Evolutionary conservation across 2,113 vertebrate species (phyloP), one percentile per base, ranked within the genome.

Genomic region (Tautogolabrus adspersus): DNA sequence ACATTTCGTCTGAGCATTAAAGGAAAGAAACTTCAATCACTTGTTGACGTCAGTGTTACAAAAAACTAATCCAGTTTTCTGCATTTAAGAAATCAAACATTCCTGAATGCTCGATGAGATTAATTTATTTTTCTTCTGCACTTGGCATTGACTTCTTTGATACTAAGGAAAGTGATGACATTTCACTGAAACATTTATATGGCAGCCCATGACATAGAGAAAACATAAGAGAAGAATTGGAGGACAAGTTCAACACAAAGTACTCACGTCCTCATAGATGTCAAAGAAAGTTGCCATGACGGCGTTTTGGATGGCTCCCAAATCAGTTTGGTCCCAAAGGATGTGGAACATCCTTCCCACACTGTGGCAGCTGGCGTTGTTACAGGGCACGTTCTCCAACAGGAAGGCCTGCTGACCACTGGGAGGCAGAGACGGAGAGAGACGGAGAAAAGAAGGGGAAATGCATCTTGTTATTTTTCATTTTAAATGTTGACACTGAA

Each of bases 211-310:
- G 30, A 6, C 30, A 6, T 3, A 34, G 30, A 34, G 30, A 8
- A 49, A 18, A 52, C 19, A 21, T 21, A 9, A 21, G 8, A 52
- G 9, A 52, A 19, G 57, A 51, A 6, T 21, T 34, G 23, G 52
- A n/a, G 19, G 70, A 46, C 15, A 40, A 44, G 42, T 10, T 72
- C 34, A 52, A 55, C 13, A 26, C 44, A 61, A 16, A 71, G 58
- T 76, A 97, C 98, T 98, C 79, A 99, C 98, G 2, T 99, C 98
- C 92, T 99, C 98, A 0, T 99, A 99, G 93, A 99, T 97, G 94
- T 99, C 97, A 86, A 98, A 99, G 94, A 99, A 99, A 10, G 97
- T 96, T 4, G 97, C 96, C 44, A 96, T 92, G 81, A 93, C 60
- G 0, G 97, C 96, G 9, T 95, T 94, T 74, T 94, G 94, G 91